These are phyloP conservation scores for Trisateles emortualis DNA, from an alignment of 2,888 invertebrate genomes.

Conservation along the genomic window DNA sequence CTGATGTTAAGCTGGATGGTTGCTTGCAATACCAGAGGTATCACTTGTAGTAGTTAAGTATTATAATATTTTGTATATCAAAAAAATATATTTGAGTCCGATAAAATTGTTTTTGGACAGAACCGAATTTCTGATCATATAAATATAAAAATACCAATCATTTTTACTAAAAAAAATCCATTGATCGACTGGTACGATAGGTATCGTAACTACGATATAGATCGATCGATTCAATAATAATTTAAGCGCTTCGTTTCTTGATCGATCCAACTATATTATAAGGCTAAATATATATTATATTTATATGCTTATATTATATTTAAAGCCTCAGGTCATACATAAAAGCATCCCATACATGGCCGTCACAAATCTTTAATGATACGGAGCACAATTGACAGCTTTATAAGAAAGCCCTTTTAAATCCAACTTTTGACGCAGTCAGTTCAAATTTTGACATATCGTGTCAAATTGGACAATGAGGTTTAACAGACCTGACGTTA, in stretches of 20 bases:
- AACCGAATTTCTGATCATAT: no score
- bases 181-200: no score
- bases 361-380: conserved; percentile 14
- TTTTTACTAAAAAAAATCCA: no score
- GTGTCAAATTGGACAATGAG: neutral
- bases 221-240: neutral
- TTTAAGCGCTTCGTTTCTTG: neutral
- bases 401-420: neutral
- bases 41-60: no score
- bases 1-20: no score
- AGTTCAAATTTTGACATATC: neutral
- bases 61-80: no score
- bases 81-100: no score
- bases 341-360: neutral
- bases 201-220: neutral
- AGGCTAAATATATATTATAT: no score
- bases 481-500: neutral
- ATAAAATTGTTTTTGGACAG: no score
- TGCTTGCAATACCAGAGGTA: no score
- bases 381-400: conserved; percentile 4
- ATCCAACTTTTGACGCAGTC: neutral
- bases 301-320: conserved; percentile 7
- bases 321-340: conserved; percentile 6
- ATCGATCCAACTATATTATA: conserved; percentile 9
- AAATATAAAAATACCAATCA: no score